These are phyloP conservation scores for Cylloceria caligata DNA, from an alignment of 2,888 invertebrate species.

Conservation along the genomic window DNA sequence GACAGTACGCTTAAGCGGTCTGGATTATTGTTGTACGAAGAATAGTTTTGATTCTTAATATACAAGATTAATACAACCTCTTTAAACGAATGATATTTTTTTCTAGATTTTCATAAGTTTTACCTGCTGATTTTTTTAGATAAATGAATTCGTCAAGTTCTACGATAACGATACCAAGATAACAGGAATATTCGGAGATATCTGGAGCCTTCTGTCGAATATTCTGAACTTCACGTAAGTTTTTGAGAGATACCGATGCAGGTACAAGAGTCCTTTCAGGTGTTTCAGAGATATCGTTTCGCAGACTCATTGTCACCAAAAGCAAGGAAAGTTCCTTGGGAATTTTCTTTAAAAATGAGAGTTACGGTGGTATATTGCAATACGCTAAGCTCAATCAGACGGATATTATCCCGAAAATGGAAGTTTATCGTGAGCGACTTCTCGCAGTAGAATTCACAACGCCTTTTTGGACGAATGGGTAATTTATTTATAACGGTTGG, in stretches of 20 bases:
- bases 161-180: constrained; percentile 36
- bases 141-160: constrained; percentile 3
- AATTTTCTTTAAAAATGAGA: not conserved
- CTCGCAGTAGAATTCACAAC: constrained; percentile 42
- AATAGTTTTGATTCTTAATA: too few species aligned
- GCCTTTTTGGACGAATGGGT: constrained; percentile 65
- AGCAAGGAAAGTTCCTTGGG: not conserved
- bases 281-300: not conserved
- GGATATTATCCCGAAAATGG: constrained; percentile 54
- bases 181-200: constrained; percentile 29
- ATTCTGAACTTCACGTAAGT: constrained; percentile 50
- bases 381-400: constrained; percentile 40
- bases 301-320: not conserved
- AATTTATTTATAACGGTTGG: not conserved
- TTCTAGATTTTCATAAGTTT: not conserved
- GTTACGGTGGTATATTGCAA: constrained; percentile 53
- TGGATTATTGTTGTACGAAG: too few species aligned
- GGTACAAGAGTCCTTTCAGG: not conserved
- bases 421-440: not conserved
- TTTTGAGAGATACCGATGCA: not conserved
- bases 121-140: not conserved
- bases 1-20: too few species aligned
- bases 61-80: too few species aligned
- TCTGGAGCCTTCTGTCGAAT: constrained; percentile 41
- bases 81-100: too few species aligned